These are phyloP conservation scores for Anadara kagoshimensis DNA, from an alignment of 1,140 invertebrate genomes.

Conservation along the genomic window DNA sequence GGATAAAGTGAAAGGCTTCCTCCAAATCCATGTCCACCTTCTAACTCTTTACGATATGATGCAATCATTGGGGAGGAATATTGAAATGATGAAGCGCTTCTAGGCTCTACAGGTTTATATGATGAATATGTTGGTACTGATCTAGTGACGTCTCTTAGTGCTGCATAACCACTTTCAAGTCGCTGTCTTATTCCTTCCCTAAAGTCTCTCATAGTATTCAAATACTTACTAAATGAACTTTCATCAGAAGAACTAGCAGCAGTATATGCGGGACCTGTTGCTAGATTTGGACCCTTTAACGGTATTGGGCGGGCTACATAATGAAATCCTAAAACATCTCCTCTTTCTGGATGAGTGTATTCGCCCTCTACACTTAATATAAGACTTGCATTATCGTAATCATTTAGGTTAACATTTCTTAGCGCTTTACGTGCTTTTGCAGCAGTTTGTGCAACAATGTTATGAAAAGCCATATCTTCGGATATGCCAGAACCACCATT, in stretches of 20 bases:
- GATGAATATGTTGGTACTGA: conserved; percentile 18
- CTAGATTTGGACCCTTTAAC: conserved; percentile 49
- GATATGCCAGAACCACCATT: conserved; percentile 5
- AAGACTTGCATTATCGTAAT: conserved; percentile 49
- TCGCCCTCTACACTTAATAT: conserved; percentile 55
- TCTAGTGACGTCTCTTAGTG: conserved; percentile 32
- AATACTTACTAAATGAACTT: conserved; percentile 48
- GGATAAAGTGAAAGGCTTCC: not conserved
- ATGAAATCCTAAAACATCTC: conserved; percentile 43
- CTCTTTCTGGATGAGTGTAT: conserved; percentile 39
- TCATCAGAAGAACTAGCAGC: conserved; percentile 41
- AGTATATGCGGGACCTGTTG: conserved; percentile 30
- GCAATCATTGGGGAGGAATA: conserved; percentile 21
- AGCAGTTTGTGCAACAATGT: conserved; percentile 45
- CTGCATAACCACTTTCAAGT: conserved; percentile 49
- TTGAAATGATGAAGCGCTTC: not conserved
- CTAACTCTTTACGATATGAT: conserved; percentile 12
- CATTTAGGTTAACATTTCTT: conserved; percentile 40
- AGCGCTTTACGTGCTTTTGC: conserved; percentile 44
- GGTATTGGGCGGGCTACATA: conserved; percentile 49
- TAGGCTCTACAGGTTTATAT: not conserved
- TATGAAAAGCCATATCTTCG: conserved; percentile 48
- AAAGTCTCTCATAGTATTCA: conserved; percentile 50
- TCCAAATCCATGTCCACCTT: conserved; percentile 2
- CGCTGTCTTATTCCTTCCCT: conserved; percentile 48